Evolutionary conservation across 1,140 invertebrate genomes (phyloP).

Genomic region (Drosophila tsacasi): DNA sequence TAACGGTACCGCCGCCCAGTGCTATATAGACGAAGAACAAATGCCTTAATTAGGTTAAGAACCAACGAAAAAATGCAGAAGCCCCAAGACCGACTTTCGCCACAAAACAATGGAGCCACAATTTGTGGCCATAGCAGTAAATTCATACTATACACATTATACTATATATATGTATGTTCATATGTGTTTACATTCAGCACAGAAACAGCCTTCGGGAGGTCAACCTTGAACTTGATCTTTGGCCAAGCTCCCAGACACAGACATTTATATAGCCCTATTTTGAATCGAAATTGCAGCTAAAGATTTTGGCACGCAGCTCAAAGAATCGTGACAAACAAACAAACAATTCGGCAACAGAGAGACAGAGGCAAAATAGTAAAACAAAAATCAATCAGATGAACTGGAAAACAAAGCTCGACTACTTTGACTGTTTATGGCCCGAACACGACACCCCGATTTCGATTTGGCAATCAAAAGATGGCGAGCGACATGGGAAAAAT

Average conservation of each 20-base stretch:
- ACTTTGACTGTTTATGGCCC: slow-evolving; percentile 54
- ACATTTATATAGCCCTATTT: slow-evolving; percentile 40
- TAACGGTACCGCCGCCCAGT: slow-evolving; percentile 30
- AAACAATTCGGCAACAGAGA: slow-evolving; percentile 59
- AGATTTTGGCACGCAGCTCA: slow-evolving; percentile 61
- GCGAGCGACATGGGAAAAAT: slow-evolving; percentile 39
- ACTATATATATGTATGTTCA: neutral
- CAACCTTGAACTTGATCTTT: slow-evolving; percentile 70
- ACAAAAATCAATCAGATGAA: slow-evolving; percentile 31
- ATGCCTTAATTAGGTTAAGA: slow-evolving; percentile 42
- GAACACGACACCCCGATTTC: slow-evolving; percentile 47
- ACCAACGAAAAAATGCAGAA: slow-evolving; percentile 7
- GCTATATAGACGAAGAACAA: slow-evolving; percentile 37
- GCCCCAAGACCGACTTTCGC: slow-evolving; percentile 28
- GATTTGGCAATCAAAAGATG: slow-evolving; percentile 58
- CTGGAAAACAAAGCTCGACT: slow-evolving; percentile 35
- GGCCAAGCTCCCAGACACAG: slow-evolving; percentile 16
- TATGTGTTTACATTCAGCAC: too few species aligned
- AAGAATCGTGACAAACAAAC: slow-evolving; percentile 75
- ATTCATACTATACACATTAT: neutral
- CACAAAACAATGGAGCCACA: slow-evolving; percentile 30
- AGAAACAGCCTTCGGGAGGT: slow-evolving; percentile 18
- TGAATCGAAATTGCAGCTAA: slow-evolving; percentile 46
- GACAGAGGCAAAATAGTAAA: neutral
- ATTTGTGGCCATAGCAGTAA: slow-evolving; percentile 29